A percentile compares a stretch with the other conserved stretches of the same genome.
Evolutionary conservation across 2,113 vertebrate species (phyloP).

Genomic region (Pipra filicauda): DNA sequence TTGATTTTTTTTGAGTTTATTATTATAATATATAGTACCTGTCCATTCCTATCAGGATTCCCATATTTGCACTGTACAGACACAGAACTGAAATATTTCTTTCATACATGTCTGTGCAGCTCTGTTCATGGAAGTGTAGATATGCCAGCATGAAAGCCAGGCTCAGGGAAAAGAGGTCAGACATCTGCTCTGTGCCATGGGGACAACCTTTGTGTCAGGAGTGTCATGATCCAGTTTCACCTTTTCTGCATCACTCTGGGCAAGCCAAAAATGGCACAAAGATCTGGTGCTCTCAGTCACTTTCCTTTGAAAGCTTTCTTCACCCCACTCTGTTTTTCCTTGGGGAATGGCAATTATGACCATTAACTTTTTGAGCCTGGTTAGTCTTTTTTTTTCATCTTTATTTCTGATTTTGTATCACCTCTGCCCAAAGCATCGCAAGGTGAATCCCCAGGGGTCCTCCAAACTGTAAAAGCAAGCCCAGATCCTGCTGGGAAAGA

Average conservation of each 20-base stretch:
- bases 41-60: not conserved
- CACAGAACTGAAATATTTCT: not conserved
- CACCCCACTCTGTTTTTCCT: not conserved
- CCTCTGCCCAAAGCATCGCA: not conserved
- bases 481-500: not conserved
- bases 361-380: not conserved
- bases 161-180: not conserved
- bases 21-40: not conserved
- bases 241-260: not conserved
- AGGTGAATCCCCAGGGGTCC: accelerated
- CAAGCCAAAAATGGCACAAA: not conserved
- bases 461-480: not conserved
- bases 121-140: not conserved
- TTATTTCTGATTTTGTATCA: not conserved
- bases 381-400: not conserved
- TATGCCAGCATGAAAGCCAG: not conserved
- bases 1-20: not conserved
- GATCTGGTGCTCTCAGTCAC: too few species aligned
- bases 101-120: not conserved
- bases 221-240: not conserved
- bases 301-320: not conserved
- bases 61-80: not conserved
- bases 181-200: not conserved
- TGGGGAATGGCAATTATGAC: not conserved
- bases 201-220: not conserved